A percentile compares a stretch with the other conserved stretches of the same genome.
Conservation (phyloP, 2,113 vertebrate genomes). For the Percina caprodes region DNA sequence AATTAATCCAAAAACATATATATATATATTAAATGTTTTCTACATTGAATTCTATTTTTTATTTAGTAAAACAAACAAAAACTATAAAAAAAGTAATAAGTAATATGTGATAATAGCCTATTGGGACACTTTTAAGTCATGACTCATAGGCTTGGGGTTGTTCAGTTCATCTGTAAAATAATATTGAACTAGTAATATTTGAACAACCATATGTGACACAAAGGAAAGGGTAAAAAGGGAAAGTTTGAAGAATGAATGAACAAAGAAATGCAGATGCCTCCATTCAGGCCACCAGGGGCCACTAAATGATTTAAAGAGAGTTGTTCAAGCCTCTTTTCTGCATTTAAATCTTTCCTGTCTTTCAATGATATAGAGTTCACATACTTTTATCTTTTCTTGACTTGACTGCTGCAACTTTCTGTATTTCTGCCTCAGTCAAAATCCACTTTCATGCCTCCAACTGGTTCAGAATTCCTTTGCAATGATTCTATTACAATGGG, state of each 20-base stretch:
- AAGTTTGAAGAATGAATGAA: background rate
- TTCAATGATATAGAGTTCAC: background rate
- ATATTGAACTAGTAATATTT: background rate
- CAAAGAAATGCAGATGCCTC: background rate
- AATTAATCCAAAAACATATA: no score
- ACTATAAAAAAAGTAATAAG: no score
- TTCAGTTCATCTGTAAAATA: background rate
- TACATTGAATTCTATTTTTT: no score
- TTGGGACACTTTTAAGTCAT: no score
- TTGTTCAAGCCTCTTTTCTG: background rate
- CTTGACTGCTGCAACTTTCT: background rate
- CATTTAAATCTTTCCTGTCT: background rate
- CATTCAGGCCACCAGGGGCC: background rate
- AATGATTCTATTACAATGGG: no score
- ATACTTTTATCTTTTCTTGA: background rate
- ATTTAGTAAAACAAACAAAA: no score
- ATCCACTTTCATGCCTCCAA: no score
- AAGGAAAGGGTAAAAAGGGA: background rate
- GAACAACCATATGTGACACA: background rate
- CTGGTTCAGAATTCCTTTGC: no score
- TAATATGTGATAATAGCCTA: no score
- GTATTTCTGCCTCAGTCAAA: background rate
- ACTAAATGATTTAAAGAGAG: background rate
- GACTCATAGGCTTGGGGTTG: no score
- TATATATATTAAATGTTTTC: no score